These are phyloP conservation scores for Melanostigma gelatinosum DNA, from an alignment of 2,113 vertebrate genomes.

Conservation along the genomic window DNA sequence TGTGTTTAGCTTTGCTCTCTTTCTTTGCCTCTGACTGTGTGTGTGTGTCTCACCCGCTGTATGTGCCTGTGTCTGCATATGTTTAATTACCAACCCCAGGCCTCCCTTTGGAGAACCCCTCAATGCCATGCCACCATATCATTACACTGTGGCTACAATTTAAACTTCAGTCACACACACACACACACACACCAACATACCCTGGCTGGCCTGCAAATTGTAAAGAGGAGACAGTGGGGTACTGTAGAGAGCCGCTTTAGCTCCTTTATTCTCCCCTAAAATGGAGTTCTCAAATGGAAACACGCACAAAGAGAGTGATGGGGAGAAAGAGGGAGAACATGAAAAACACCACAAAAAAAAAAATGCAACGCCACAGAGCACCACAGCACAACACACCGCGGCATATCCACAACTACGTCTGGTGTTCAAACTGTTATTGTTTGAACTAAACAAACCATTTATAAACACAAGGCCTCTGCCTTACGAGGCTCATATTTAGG, in stretches of 20 bases:
- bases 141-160: slow-evolving; percentile 78
- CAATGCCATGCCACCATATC: slow-evolving; percentile 79
- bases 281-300: slow-evolving; percentile 42
- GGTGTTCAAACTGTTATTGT: slow-evolving; percentile 84
- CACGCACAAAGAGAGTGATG: slow-evolving; percentile 29
- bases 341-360: slow-evolving; percentile 35
- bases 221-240: slow-evolving; percentile 67
- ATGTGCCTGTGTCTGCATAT: slow-evolving; percentile 76
- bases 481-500: slow-evolving; percentile 85
- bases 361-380: slow-evolving; percentile 33
- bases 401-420: slow-evolving; percentile 73
- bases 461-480: slow-evolving; percentile 84
- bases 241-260: slow-evolving; percentile 44
- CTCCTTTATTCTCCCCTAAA: slow-evolving; percentile 55
- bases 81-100: slow-evolving; percentile 82
- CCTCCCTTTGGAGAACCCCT: slow-evolving; percentile 71
- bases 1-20: slow-evolving; percentile 78
- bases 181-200: slow-evolving; percentile 35
- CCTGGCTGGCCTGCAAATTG: slow-evolving; percentile 64
- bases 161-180: slow-evolving; percentile 69
- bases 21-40: slow-evolving; percentile 53
- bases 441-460: slow-evolving; percentile 86
- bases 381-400: slow-evolving; percentile 42
- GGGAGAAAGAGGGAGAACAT: slow-evolving; percentile 8
- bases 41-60: slow-evolving; percentile 57